Evolutionary conservation across 1,140 invertebrate species (phyloP), one percentile per base, ranked within the genome.

Genomic region (Macrotrachela quadricornifera): DNA sequence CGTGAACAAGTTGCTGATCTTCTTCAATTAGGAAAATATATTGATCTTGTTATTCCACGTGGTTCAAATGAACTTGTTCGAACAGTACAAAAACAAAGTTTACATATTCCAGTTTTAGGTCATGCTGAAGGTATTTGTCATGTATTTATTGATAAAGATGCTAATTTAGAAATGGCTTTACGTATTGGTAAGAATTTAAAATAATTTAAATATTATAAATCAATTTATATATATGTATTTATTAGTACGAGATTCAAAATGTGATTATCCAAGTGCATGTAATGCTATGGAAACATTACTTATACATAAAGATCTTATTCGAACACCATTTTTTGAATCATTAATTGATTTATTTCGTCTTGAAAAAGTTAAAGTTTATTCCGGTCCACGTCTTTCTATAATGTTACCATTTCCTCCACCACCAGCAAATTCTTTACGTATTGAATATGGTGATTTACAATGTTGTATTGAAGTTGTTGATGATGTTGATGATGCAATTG

Each of bases 221-320:
- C 16, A 44, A 45, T 37, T 17, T 37, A 37, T 44, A 16, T 21
- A 41, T 41, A 41, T 41, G 9, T 37, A 30, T 21, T 16, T 48
- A 45, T 44, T 61, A 79, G 80, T 94, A 0, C 74, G 78, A 40
- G 92, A 99, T 67, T 79, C 90, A 0, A 99, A 99, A 72, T 96
- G 90, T 69, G 88, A 97, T 68, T 97, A 97, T 71, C 92, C 92
- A 14, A 85, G 91, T 0, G 92, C 92, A 17, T 99, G 92, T 69
- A 97, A 99, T 65, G 86, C 92, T 6, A 90, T 92, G 81, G 92
- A 99, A 72, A 97, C 92, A 0, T 71, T 99, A 10, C 72, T 97
- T 1, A 77, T 99, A 39, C 90, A 97, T 64, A 80, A 85, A 63
- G 79, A 80, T 59, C 78, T 86, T 50, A 73, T 86, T 60, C 74